A percentile compares a stretch with the other conserved stretches of the same genome.
Evolutionary conservation across 2,797 vertebrate genomes (phyloP).

Genomic region (Trachops cirrhosus): DNA sequence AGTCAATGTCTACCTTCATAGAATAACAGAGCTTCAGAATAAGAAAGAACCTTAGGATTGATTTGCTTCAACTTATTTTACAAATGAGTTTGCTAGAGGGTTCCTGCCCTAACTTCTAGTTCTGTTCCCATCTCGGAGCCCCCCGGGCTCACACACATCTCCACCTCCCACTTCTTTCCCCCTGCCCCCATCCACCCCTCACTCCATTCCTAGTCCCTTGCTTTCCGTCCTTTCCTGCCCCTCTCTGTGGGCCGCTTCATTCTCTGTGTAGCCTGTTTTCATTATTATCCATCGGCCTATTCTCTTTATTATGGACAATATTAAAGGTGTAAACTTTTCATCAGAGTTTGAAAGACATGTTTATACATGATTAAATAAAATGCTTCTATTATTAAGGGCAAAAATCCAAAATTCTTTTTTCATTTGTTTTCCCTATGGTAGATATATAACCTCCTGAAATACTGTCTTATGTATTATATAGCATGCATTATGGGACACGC

Average conservation of each 20-base stretch:
- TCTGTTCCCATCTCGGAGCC: neutral
- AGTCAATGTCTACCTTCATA: neutral
- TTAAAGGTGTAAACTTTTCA: conserved; percentile 10
- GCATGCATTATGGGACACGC: neutral
- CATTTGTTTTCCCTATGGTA: neutral
- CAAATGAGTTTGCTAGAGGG: neutral
- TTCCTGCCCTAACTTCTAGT: neutral
- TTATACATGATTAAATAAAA: neutral
- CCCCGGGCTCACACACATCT: neutral
- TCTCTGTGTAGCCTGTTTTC: neutral
- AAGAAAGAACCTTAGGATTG: neutral
- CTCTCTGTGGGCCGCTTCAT: neutral
- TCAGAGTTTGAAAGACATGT: neutral
- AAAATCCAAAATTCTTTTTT: neutral
- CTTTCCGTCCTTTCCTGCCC: neutral
- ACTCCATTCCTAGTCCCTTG: neutral
- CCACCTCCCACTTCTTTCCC: accelerated
- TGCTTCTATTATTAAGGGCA: neutral
- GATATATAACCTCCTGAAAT: neutral
- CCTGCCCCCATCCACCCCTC: accelerated
- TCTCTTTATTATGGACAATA: neutral
- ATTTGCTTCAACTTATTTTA: neutral
- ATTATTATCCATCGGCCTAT: neutral
- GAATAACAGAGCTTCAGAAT: neutral
- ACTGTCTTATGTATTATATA: neutral